Evolutionary conservation across 2,797 vertebrate species (phyloP), one percentile per base, ranked within the genome.

Genomic region (Anabacerthia variegaticeps): DNA sequence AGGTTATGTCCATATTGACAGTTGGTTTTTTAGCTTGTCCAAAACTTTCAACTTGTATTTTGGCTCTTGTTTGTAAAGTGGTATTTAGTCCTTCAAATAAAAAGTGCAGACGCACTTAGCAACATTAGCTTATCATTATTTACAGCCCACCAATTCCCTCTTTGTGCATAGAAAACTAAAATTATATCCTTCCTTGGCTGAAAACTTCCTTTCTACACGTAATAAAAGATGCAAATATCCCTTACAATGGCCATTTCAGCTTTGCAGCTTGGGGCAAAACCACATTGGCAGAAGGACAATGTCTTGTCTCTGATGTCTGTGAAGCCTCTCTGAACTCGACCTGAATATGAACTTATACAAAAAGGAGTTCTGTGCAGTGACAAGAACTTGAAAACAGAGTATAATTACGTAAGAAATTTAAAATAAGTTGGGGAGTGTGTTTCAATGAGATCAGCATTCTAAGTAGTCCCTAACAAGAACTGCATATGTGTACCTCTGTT

Each of bases 331-430:
- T 86, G 83, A 79, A 85, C 59, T 86, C 0, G 52, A 91, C 80
- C 80, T 89, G 52, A 92, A 79, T 65, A 52, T 74, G 91, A 94
- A 87, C 81, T 79, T 93, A 10, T 0, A 71, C 32, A 87, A 92
- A 94, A 91, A 44, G 9, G 52, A 85, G 19, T 32, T 92, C 63
- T 95, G 26, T 92, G 80, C 52, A 63, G 34, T 76, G 49, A 73
- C 61, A 79, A 93, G 59, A 95, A 76, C 67, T 89, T 89, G 76
- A 94, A 96, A 96, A 67, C 8, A 93, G 86, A 85, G 24, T 86
- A 59, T 26, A 44, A 92, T 96, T 97, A 91, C 43, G 10, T 94
- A 96, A 97, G 95, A 97, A 90, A 95, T 80, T 72, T 82, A 93
- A 97, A 95, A 95, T 84, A 94, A 94, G 68, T 88, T 92, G 56